These are phyloP conservation scores for Antrozous pallidus DNA, from an alignment of 2,797 vertebrate genomes.

Conservation along the genomic window DNA sequence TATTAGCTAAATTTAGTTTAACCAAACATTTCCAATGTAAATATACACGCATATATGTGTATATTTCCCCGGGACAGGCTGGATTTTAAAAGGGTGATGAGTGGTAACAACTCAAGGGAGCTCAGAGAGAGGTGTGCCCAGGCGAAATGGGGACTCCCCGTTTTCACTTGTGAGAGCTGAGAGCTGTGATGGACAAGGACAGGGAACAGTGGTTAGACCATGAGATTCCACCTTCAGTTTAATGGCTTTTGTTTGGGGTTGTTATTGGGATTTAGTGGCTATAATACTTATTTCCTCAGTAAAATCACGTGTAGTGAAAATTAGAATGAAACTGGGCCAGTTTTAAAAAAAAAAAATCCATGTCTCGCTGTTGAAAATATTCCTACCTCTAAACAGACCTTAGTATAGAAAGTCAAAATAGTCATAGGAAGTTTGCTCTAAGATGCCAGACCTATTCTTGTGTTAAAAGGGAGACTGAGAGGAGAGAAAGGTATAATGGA, in stretches of 20 bases:
- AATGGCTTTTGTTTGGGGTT: not conserved
- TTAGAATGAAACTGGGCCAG: constrained; percentile 14
- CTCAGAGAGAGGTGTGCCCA: not conserved
- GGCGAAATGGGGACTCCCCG: not conserved
- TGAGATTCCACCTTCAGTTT: not conserved
- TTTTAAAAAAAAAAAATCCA: constrained; percentile 13
- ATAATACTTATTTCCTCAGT: not conserved
- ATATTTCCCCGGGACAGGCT: not conserved
- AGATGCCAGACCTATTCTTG: not conserved
- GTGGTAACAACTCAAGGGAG: not conserved
- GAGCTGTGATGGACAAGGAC: not conserved
- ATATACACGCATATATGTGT: not conserved
- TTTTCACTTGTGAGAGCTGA: not conserved
- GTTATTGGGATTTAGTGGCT: not conserved
- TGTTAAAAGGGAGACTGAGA: not conserved
- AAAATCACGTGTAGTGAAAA: not conserved
- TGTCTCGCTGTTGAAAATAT: not conserved
- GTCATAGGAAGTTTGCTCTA: not conserved
- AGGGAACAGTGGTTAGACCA: not conserved
- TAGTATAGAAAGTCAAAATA: not conserved
- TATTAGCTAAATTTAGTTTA: constrained; percentile 64
- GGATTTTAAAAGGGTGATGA: constrained; percentile 20
- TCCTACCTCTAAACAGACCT: not conserved
- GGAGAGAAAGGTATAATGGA: not conserved
- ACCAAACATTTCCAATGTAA: not conserved